These are phyloP conservation scores for Drosophila chauvacae DNA, from an alignment of 1,140 invertebrate genomes.

Conservation along the genomic window DNA sequence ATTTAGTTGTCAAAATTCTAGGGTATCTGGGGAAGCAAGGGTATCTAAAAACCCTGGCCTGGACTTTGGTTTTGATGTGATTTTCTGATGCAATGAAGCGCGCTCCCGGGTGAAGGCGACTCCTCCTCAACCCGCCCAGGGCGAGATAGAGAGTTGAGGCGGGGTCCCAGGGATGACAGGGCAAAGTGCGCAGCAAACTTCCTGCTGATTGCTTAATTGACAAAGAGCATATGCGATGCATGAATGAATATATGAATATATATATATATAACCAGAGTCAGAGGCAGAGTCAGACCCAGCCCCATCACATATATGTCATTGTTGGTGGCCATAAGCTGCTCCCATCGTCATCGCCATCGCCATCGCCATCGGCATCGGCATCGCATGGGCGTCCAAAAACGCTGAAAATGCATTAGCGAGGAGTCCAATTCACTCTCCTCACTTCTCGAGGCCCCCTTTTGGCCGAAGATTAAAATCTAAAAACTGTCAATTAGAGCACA, in stretches of 20 bases:
- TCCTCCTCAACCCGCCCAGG: background rate
- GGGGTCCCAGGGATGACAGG: slow-evolving; percentile 52
- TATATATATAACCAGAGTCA: background rate
- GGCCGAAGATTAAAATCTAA: slow-evolving; percentile 80
- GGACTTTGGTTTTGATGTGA: slow-evolving; percentile 69
- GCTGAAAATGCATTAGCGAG: slow-evolving; percentile 80
- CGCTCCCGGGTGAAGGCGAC: background rate
- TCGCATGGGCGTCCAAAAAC: slow-evolving; percentile 73
- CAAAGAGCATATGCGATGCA: slow-evolving; percentile 82
- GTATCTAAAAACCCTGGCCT: background rate
- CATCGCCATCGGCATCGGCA: slow-evolving; percentile 51
- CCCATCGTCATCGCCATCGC: slow-evolving; percentile 48
- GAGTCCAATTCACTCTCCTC: slow-evolving; percentile 59
- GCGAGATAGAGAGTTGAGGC: background rate
- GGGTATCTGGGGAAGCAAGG: slow-evolving; percentile 4
- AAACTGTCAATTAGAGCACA: slow-evolving; percentile 83
- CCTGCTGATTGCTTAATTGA: slow-evolving; percentile 83
- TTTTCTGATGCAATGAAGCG: slow-evolving; percentile 50
- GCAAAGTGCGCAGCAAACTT: slow-evolving; percentile 80
- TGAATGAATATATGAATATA: slow-evolving; percentile 76
- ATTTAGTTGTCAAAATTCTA: background rate
- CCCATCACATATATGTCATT: slow-evolving; percentile 67
- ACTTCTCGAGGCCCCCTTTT: slow-evolving; percentile 20
- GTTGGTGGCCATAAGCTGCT: slow-evolving; percentile 81
- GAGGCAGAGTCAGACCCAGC: background rate